Evolutionary conservation across 2,113 vertebrate genomes (phyloP), one percentile per base, ranked within the genome.

Genomic region (Euleptes europaea): DNA sequence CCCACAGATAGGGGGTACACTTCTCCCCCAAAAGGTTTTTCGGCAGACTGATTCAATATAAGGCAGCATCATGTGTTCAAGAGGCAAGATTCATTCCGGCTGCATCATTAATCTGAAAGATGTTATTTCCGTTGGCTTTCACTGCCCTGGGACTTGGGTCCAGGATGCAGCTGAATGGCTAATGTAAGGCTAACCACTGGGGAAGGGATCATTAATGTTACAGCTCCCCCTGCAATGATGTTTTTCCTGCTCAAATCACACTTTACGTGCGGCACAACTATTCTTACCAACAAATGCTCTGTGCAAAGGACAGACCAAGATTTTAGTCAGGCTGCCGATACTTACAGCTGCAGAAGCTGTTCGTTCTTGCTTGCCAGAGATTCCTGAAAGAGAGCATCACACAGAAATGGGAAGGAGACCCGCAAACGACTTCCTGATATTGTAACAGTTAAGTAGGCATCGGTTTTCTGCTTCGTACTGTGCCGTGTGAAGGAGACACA

Each of bases 281-380:
- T 21, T 21, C 17, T 57, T 38, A 35, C 85, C 13, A 86, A 44
- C 0, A 0, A 57, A 57, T 57, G 54, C 54, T 57, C 54, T 19
- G 5, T 19, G 15, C 54, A 57, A 57, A 57, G 54, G 57, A 23
- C 57, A 23, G 35, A 38, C 86, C 13, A 85, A 44, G 0, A 0
- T 2, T n/a, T 28, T 33, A n/a, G 65, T 33, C 65, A 67, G 3
- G 65, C 23, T 40, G 80, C 88, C 69, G 86, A 49, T 95, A 97
- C 97, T 97, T 93, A 97, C 97, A 94, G 87, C 94, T 94, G 95
- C 71, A 96, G 92, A 44, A 97, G 93, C 87, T 97, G 95, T 92
- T 97, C 96, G 0, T 93, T 95, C 44, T 89, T 90, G 63, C 89
- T 82, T 86, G 93, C 94, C 89, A 94, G 93, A 69, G 95, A 95